Conservation (phyloP, 2,113 vertebrate species). For the Struthidea cinerea region DNA sequence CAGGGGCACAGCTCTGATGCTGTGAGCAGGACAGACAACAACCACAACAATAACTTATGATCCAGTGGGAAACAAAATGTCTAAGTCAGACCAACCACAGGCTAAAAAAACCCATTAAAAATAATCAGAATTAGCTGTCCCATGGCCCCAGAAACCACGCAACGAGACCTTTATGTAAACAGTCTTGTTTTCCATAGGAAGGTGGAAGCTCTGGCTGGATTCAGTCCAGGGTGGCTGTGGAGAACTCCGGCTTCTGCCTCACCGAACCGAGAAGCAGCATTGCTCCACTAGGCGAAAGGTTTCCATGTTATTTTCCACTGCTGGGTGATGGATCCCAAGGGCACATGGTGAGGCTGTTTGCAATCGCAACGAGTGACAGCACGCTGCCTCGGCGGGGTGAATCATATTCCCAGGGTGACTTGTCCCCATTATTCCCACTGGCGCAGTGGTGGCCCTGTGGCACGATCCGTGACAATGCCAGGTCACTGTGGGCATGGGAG, state of each 20-base stretch:
- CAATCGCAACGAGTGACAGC: not conserved
- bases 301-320: not conserved
- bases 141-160: not conserved
- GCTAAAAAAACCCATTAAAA: not conserved
- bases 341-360: fast-evolving
- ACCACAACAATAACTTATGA: not conserved
- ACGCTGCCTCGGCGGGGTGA: fast-evolving
- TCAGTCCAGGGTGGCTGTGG: not conserved
- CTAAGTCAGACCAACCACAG: not conserved
- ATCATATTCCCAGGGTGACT: not conserved
- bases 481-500: not conserved
- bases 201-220: not conserved
- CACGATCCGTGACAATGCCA: fast-evolving
- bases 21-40: not conserved
- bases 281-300: not conserved
- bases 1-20: not conserved
- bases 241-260: not conserved
- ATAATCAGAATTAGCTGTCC: not conserved
- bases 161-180: not conserved
- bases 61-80: not conserved
- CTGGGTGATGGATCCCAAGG: not conserved
- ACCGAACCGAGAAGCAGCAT: not conserved
- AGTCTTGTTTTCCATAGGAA: not conserved
- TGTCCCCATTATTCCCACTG: not conserved
- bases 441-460: fast-evolving